Evolutionary conservation across 1,140 invertebrate genomes (phyloP).

Genomic region (Drosophila eugracilis): DNA sequence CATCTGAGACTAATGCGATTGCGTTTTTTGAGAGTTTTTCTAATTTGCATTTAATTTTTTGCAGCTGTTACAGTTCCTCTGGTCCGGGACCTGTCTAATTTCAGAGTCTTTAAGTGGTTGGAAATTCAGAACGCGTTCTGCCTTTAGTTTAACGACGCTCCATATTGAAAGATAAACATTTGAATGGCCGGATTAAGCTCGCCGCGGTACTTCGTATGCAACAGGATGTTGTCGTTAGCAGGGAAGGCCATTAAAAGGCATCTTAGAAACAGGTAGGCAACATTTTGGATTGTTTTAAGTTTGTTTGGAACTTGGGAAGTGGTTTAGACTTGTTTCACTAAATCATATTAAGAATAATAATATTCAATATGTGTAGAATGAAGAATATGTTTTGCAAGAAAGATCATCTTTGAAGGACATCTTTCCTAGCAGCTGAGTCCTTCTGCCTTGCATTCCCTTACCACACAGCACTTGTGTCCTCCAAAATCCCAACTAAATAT

Average conservation of each 20-base stretch:
- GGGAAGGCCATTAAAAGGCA: not conserved
- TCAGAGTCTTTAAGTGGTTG: conserved; percentile 67
- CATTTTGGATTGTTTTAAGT: too few relatives aligned
- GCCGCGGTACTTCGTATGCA: conserved; percentile 53
- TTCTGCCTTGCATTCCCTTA: not conserved
- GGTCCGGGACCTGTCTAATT: conserved; percentile 1
- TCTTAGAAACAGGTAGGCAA: not conserved
- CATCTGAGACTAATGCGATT: conserved; percentile 84
- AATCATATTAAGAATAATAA: too few relatives aligned
- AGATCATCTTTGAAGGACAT: conserved; percentile 1
- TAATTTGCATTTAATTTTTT: conserved; percentile 84
- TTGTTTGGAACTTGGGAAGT: too few relatives aligned
- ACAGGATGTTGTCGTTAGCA: conserved; percentile 57
- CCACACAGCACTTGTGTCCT: not conserved
- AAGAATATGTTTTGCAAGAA: too few relatives aligned
- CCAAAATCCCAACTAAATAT: conserved; percentile 2
- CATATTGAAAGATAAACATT: conserved; percentile 79
- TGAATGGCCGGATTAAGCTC: conserved; percentile 49
- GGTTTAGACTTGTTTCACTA: too few relatives aligned
- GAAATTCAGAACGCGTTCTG: conserved; percentile 73
- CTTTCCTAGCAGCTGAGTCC: not conserved
- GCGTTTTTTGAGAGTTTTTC: conserved; percentile 78
- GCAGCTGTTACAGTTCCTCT: conserved; percentile 70
- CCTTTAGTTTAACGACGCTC: conserved; percentile 69
- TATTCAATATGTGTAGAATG: too few relatives aligned